phyloP scores from a whole-genome alignment of 1,140 invertebrate genomes.

The Trichoplusia ni region DNA sequence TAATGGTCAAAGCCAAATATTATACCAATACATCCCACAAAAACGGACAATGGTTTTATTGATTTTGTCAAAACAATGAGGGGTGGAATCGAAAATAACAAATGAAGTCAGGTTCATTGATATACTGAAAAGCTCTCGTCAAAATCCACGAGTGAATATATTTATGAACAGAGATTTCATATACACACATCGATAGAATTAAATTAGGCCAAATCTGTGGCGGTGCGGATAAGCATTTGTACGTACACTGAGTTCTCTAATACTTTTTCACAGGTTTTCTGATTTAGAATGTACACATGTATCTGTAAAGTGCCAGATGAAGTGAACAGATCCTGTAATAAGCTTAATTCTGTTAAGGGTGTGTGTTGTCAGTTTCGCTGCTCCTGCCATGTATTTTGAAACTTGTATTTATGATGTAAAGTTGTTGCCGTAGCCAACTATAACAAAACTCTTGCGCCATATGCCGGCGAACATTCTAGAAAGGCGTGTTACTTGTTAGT shows the following conservation, averaged over 20 bases:
- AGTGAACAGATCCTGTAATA: no score
- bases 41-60: no score
- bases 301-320: no score
- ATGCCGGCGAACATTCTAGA: slow-evolving; percentile 35
- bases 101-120: not conserved
- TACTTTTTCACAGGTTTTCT: no score
- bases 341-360: no score
- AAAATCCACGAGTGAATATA: not conserved
- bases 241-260: no score
- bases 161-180: not conserved
- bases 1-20: no score
- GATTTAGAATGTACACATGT: no score
- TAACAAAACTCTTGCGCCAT: slow-evolving; percentile 29
- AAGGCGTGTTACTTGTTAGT: slow-evolving; percentile 37
- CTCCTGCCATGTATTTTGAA: slow-evolving; percentile 19
- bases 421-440: slow-evolving; percentile 30
- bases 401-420: slow-evolving; percentile 42
- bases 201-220: not conserved
- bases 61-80: no score
- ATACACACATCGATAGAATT: not conserved
- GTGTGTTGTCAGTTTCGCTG: slow-evolving; percentile 2
- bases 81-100: no score
- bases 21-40: no score
- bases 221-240: not conserved
- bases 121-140: not conserved